phyloP scores from a whole-genome alignment of 2,888 invertebrate genomes.

The Drosophila rellima region DNA sequence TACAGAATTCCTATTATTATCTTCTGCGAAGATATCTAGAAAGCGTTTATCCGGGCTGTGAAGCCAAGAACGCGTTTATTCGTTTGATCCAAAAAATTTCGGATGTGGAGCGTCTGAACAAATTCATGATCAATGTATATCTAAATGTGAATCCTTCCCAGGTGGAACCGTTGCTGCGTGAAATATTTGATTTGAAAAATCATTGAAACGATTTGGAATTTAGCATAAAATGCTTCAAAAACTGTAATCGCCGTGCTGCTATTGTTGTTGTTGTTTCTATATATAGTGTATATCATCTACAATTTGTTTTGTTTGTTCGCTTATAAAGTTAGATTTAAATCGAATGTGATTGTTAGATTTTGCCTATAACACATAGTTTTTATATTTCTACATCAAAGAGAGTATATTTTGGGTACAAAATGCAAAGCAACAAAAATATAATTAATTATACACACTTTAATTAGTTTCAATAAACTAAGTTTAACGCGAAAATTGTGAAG shows the following conservation, averaged over 20 bases:
- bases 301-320: conserved; percentile 69
- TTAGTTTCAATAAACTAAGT: conserved; percentile 74
- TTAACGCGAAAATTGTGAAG: conserved; percentile 12
- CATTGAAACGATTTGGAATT: conserved; percentile 73
- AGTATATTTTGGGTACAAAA: conserved; percentile 74
- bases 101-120: conserved; percentile 94
- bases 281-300: conserved; percentile 57
- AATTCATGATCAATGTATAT: conserved; percentile 96
- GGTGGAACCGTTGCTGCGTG: conserved; percentile 96
- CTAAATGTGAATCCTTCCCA: conserved; percentile 96
- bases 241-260: conserved; percentile 49
- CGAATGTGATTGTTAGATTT: conserved; percentile 78
- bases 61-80: conserved; percentile 94
- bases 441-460: conserved; percentile 67
- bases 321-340: conserved; percentile 74
- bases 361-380: conserved; percentile 74
- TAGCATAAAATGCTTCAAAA: conserved; percentile 54
- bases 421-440: conserved; percentile 69
- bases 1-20: conserved; percentile 95
- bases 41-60: conserved; percentile 93
- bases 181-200: conserved; percentile 96
- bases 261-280: conserved; percentile 67
- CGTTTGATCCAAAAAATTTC: conserved; percentile 96
- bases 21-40: conserved; percentile 93
- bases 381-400: conserved; percentile 78